Conservation (phyloP, 2,113 vertebrate species). For the Salvelinus fontinalis region DNA sequence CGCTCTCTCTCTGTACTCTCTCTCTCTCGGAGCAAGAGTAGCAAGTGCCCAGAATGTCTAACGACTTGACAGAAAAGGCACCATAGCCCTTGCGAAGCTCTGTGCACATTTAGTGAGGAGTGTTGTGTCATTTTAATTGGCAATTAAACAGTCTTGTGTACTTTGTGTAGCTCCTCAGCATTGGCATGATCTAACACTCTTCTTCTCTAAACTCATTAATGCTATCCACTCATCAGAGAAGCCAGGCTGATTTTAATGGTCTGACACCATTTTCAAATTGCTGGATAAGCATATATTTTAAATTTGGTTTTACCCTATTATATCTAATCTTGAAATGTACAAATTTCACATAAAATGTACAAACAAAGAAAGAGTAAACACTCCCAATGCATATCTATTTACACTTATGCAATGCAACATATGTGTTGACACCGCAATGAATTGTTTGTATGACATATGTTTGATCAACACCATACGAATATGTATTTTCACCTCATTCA, state of each 20-base stretch:
- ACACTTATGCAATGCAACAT: too few species aligned
- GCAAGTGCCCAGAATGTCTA: constrained; percentile 19
- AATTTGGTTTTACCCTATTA: background rate
- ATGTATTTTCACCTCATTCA: too few species aligned
- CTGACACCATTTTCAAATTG: background rate
- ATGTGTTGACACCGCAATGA: too few species aligned
- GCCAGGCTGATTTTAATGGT: background rate
- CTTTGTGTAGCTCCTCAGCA: background rate
- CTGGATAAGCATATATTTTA: constrained; percentile 12
- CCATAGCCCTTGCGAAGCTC: background rate
- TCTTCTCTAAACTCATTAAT: constrained; percentile 8
- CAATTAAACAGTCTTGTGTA: constrained; percentile 19
- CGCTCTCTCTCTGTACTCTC: constrained; percentile 16
- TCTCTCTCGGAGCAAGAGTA: background rate
- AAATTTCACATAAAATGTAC: background rate
- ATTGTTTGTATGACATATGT: too few species aligned
- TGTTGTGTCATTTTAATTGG: constrained; percentile 15
- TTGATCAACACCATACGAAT: too few species aligned
- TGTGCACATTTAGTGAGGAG: constrained; percentile 17
- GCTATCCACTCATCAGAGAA: constrained; percentile 3
- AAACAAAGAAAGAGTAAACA: background rate
- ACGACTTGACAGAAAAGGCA: constrained; percentile 10
- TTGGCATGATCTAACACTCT: background rate
- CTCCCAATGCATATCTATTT: background rate
- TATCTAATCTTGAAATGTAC: background rate